Percentiles rank a stretch among this genome's conserved stretches.
Evolutionary conservation across 2,888 invertebrate genomes (phyloP).

Genomic region (Glaucopsyche alexis): DNA sequence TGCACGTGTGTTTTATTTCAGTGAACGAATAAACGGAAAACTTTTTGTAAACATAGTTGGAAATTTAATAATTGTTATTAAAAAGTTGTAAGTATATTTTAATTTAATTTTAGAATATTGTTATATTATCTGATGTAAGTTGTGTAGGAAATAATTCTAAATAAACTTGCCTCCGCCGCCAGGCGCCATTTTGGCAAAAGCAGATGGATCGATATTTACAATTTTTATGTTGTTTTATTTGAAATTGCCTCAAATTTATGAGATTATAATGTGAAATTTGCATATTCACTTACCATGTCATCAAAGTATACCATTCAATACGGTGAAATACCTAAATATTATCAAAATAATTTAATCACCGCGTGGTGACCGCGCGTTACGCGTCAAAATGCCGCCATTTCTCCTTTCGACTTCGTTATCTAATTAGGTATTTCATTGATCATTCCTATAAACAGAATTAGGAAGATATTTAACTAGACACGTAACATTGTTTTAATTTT

Average conservation of each 20-base stretch:
- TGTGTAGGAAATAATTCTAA: neutral
- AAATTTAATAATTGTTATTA: neutral
- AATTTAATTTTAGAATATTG: neutral
- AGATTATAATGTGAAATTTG: neutral
- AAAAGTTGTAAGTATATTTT: conserved; percentile 5
- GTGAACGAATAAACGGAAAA: neutral
- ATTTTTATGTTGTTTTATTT: neutral
- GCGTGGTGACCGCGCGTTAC: conserved; percentile 31
- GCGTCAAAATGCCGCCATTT: conserved; percentile 34
- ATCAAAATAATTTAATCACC: conserved; percentile 1
- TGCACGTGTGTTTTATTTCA: conserved; percentile 5
- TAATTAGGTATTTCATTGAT: neutral
- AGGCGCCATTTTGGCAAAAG: conserved; percentile 1
- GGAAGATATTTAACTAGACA: too few species aligned
- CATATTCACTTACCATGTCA: neutral
- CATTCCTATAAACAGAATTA: too few species aligned
- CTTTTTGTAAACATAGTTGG: neutral
- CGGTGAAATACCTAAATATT: neutral
- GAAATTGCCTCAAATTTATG: neutral
- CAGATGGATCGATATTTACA: conserved; percentile 8
- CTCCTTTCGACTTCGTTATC: conserved; percentile 30
- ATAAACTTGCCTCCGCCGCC: neutral
- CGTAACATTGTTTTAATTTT: too few species aligned
- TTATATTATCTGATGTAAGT: neutral
- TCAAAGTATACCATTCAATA: neutral